Conservation (phyloP, 2,113 vertebrate species). For the Chrysochloris asiatica region DNA sequence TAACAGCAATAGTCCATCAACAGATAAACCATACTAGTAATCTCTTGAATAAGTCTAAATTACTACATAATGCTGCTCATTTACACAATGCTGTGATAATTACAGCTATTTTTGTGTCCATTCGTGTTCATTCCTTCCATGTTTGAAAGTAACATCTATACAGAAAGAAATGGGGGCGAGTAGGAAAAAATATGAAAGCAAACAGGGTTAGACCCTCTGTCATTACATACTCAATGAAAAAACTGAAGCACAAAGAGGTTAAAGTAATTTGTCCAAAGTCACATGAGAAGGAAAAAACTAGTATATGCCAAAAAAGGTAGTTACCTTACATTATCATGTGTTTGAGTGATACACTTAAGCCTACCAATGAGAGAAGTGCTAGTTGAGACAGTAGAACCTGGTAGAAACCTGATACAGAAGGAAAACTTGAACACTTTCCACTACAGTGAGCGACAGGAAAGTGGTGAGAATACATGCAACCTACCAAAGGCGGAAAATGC, state of each 20-base stretch:
- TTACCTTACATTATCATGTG: too few relatives aligned
- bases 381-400: neutral
- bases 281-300: conserved; percentile 22
- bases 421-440: neutral
- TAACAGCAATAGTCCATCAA: neutral
- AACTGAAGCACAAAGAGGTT: too few relatives aligned
- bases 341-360: neutral
- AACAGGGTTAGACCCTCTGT: neutral
- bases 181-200: neutral
- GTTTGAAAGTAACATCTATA: conserved; percentile 25
- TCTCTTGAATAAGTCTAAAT: neutral
- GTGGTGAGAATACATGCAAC: neutral
- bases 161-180: neutral
- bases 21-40: too few relatives aligned
- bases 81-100: conserved; percentile 11
- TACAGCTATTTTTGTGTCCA: neutral
- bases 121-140: conserved; percentile 1
- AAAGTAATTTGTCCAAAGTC: neutral
- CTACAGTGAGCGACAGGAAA: neutral
- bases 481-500: neutral
- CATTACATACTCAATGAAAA: neutral
- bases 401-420: neutral
- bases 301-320: neutral
- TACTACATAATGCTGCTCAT: neutral
- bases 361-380: conserved; percentile 4